These are phyloP conservation scores for Mimas tiliae DNA, from an alignment of 2,888 invertebrate species.

Conservation along the genomic window DNA sequence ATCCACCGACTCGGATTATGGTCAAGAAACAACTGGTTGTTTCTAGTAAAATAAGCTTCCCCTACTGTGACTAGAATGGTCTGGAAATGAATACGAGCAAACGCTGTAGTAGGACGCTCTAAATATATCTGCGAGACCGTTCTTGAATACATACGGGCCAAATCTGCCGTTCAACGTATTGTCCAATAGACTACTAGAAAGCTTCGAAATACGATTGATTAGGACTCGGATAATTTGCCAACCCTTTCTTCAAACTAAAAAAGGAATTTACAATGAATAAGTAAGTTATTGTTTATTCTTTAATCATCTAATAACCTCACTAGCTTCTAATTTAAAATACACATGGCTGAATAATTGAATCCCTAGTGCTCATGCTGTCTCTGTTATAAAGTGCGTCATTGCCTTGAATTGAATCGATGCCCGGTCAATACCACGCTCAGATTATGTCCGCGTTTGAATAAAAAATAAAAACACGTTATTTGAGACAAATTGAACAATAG, in stretches of 20 bases:
- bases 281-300: too few relatives aligned
- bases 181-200: too few relatives aligned
- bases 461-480: neutral
- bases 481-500: neutral
- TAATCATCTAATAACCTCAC: too few relatives aligned
- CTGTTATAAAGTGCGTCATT: neutral
- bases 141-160: too few relatives aligned
- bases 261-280: too few relatives aligned
- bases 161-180: too few relatives aligned
- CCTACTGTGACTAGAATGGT: neutral
- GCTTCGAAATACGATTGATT: too few relatives aligned
- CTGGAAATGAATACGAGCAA: neutral
- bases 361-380: neutral
- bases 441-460: slow-evolving; percentile 1
- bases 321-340: too few relatives aligned
- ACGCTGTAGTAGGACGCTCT: neutral
- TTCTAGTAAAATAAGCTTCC: neutral
- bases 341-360: neutral
- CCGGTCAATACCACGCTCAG: slow-evolving; percentile 9
- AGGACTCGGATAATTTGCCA: too few relatives aligned
- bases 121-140: neutral
- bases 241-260: too few relatives aligned
- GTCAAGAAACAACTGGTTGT: slow-evolving; percentile 4
- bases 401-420: slow-evolving; percentile 11
- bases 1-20: neutral